Conservation (phyloP, 2,797 vertebrate genomes). For the Falco naumanni region DNA sequence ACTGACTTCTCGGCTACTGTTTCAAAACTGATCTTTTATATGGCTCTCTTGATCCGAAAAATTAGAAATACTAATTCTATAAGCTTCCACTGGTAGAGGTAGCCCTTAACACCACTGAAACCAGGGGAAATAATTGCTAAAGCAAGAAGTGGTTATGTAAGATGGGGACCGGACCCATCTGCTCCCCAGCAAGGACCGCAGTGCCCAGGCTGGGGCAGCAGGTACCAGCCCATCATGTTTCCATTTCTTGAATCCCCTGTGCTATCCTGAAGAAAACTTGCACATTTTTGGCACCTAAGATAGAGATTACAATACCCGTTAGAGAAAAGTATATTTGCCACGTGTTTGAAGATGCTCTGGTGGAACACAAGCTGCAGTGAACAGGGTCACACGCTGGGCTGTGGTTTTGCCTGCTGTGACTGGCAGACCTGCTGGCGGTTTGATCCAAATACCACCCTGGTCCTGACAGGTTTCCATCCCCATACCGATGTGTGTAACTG, state of each 20-base stretch:
- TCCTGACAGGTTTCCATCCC: neutral
- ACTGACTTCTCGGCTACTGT: neutral
- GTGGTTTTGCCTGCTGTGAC: neutral
- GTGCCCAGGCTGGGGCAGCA: neutral
- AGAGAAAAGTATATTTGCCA: neutral
- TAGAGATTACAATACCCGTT: neutral
- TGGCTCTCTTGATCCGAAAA: neutral
- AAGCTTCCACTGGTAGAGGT: neutral
- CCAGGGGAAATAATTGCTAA: neutral
- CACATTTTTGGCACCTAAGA: neutral
- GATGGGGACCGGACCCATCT: neutral
- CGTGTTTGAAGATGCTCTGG: neutral
- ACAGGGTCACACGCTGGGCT: neutral
- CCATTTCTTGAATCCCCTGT: neutral
- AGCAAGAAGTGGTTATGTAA: neutral
- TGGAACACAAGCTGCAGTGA: neutral
- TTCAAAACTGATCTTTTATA: neutral
- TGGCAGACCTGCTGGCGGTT: neutral
- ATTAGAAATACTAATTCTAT: neutral
- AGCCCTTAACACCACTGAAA: neutral
- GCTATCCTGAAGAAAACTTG: neutral
- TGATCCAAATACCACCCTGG: neutral
- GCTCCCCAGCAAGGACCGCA: neutral
- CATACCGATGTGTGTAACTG: neutral
- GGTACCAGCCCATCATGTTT: neutral